phyloP scores from a whole-genome alignment of 2,113 vertebrate species.

The Theristicus caerulescens region DNA sequence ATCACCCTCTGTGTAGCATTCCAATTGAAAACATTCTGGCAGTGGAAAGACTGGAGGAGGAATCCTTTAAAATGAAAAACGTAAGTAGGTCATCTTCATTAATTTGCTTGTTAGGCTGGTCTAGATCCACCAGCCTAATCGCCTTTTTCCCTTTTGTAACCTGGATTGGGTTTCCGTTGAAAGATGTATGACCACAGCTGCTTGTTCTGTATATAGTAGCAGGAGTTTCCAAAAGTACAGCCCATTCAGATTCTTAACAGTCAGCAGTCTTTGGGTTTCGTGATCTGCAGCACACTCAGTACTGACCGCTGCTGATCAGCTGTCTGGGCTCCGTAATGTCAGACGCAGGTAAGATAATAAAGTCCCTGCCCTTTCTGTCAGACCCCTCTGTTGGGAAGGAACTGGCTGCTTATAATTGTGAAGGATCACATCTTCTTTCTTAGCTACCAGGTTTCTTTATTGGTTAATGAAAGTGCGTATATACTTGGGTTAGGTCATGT shows the following conservation, averaged over 20 bases:
- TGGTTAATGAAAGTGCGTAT: not conserved
- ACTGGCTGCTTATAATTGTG: not conserved
- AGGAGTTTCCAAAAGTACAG: conserved; percentile 53
- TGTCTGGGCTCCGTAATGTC: not conserved
- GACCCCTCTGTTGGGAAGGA: not conserved
- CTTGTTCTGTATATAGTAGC: conserved; percentile 57
- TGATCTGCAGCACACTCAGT: conserved; percentile 28
- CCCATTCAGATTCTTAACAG: conserved; percentile 60
- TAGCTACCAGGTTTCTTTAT: not conserved
- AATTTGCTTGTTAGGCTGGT: conserved; percentile 17
- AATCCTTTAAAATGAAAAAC: conserved; percentile 99
- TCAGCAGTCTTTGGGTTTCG: conserved; percentile 30
- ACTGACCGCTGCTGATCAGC: not conserved
- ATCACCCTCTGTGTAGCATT: conserved; percentile 92
- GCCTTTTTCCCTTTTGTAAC: conserved; percentile 52
- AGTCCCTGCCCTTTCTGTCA: conserved; percentile 34
- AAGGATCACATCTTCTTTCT: not conserved
- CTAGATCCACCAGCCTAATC: conserved; percentile 14
- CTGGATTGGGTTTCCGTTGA: conserved; percentile 39
- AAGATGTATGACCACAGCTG: conserved; percentile 54
- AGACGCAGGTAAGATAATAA: conserved; percentile 3
- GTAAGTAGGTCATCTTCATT: conserved; percentile 77
- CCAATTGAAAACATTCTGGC: conserved; percentile 98
- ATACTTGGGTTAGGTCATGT: not conserved
- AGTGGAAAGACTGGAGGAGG: conserved; percentile 94